Conservation (phyloP, 1,140 invertebrate genomes). For the Leptonema lineaticorne region DNA sequence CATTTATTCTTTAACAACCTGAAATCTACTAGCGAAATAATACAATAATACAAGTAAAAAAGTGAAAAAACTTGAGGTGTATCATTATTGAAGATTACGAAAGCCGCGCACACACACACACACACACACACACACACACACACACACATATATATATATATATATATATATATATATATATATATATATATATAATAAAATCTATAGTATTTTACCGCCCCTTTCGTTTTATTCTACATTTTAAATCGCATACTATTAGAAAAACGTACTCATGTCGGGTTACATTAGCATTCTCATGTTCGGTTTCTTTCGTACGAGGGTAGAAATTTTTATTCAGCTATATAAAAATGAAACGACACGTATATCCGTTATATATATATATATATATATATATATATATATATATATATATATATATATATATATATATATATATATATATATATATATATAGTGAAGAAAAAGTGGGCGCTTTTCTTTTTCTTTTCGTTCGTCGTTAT, state of each 20-base stretch:
- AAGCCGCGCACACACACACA: not conserved
- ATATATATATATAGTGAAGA: not conserved
- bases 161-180: not conserved
- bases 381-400: too few species aligned
- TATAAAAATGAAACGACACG: too few species aligned
- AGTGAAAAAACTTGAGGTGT: too few species aligned
- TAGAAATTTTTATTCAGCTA: too few species aligned
- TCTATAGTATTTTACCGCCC: too few species aligned
- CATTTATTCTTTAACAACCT: not conserved
- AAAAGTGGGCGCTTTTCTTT: not conserved
- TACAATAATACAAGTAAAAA: not conserved
- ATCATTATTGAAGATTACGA: not conserved
- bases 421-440: conserved; percentile 3
- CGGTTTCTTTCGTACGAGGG: too few species aligned
- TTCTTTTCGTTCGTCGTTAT: not conserved
- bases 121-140: not conserved
- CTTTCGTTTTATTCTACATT: too few species aligned
- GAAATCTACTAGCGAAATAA: not conserved
- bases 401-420: not conserved
- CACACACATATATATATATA: not conserved
- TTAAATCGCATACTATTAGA: too few species aligned
- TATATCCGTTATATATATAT: too few species aligned
- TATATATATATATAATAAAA: too few species aligned
- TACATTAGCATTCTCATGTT: too few species aligned
- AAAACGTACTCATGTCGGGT: too few species aligned